Percentiles rank a stretch among this genome's conserved stretches.
Evolutionary conservation across 1,140 invertebrate species (phyloP).

Genomic region (Eulimnadia texana): DNA sequence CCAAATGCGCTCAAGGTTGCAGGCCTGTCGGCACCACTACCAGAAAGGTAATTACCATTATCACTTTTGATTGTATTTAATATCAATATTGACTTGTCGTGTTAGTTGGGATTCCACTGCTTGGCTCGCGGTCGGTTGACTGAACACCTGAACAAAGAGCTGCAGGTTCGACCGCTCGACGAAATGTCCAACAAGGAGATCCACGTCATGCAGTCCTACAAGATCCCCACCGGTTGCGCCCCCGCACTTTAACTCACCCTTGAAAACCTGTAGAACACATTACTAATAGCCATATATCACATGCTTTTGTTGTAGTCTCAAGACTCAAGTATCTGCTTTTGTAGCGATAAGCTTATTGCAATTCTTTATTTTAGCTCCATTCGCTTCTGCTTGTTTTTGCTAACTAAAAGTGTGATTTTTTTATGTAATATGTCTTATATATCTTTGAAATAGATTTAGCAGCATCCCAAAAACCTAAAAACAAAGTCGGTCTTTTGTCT

Average conservation of each 20-base stretch:
- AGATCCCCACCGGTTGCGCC: conserved; percentile 12
- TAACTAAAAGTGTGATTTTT: too few species aligned
- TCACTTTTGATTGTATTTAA: neutral
- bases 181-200: conserved; percentile 14
- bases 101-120: conserved; percentile 15
- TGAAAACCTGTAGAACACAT: neutral
- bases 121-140: conserved; percentile 11
- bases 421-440: too few species aligned
- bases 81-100: neutral
- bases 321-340: too few species aligned
- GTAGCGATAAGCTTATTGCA: too few species aligned
- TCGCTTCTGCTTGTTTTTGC: neutral
- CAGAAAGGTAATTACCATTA: conserved; percentile 8
- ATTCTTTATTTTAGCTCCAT: too few species aligned
- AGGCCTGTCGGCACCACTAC: conserved; percentile 4
- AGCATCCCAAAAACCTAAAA: neutral
- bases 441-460: neutral
- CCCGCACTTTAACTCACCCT: neutral
- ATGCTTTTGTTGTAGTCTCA: neutral
- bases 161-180: conserved; percentile 4
- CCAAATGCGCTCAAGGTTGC: conserved; percentile 11
- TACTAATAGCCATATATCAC: neutral
- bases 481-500: too few species aligned
- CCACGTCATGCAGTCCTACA: neutral
- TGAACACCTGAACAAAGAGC: conserved; percentile 9